Evolutionary conservation across 1,140 invertebrate genomes (phyloP), one percentile per base, ranked within the genome.

Genomic region (Penaeus chinensis): DNA sequence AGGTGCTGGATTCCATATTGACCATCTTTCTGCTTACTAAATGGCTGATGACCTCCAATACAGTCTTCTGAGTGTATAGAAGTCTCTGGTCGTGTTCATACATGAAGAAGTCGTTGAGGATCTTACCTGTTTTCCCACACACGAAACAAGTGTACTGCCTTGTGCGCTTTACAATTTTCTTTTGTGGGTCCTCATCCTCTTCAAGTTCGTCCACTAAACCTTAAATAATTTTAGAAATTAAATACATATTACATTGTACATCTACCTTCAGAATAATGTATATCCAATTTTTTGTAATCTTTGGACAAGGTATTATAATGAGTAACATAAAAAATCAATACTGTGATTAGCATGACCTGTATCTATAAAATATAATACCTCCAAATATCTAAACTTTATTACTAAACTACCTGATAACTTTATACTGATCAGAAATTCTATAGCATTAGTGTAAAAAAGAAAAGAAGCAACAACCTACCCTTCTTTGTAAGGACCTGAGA

Each of bases 61-160:
- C 90, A 62, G 87, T 90, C 78, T 90, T 90, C 76, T 90, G 90
- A 47, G 90, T 90, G 82, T 90, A 88, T 60, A 90, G 85, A 76
- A 90, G 90, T 24, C 84, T 81, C 82, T 90, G 90, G 66, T 90
- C 84, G 24, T 90, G 85, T 71, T 90, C 90, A 62, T 79, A 90
- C 76, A 89, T 89, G 85, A 90, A 90, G 76, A 89, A 90, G 60
- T 90, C 90, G 60, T 89, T 87, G 54, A 88, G 81, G 42, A 87
- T 82, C 66, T 71, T 89, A 22, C 87, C 88, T 32, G 82, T 87
- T 63, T 84, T 85, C 20, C 88, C 83, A 74, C 90, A 90, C n/a
- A 90, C 32, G 78, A 90, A 90, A 69, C 90, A 90, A 27, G 81
- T 87, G 84, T 90, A 90, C 60, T 83, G 80, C 19, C 90, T 81